Base-by-base conservation (phyloP, 2,888 invertebrate species). In the Dicyrtoma fusca region DNA sequence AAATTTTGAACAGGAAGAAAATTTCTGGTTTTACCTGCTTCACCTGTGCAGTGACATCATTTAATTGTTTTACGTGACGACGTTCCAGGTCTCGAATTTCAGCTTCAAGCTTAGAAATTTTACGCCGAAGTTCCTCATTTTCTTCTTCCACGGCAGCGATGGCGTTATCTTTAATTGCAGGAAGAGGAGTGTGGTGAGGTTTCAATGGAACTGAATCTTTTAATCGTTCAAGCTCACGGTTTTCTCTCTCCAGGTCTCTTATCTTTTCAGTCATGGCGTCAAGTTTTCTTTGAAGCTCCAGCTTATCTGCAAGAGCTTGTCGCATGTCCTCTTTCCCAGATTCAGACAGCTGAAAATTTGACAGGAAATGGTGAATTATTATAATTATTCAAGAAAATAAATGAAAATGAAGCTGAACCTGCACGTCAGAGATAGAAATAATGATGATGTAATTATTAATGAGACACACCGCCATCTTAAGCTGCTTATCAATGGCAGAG, bases 121-220 rank as follows among this genome's bases (percentile, higher is more conserved):
- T 92, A 82, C 91, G 85, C 78, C 92, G 88, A 69, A 97, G 85
- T 81, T 95, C 95, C 19, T 91, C 86, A 81, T 95, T 95, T 85
- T 97, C 96, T 73, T 94, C 89, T 82, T 95, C 95, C 11, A 91
- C 84, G 14, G 87, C 77, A 1, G 76, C 62, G 1, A 81, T 74
- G 8, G 79, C 79, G 26, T 82, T 82, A 53, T 84, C 81, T 73
- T 84, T 83, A 55, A 84, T 81, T 14, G 79, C 77, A 55, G 82
- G 76, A 13, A 77, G 73, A 11, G 77, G 74, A 17, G 76, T 74
- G n/a, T 75, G 74, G 1, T 74, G 75, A 45, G 76, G 76, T 57
- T 79, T 79, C 23, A 80, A 51, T 1, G 80, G 77, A 25, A 79
- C 75, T 0, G 78, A 77, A 63, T 81, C 80, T 49, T 79, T 81